Base-by-base conservation (phyloP, 92 coral and sea anemone genomes). In the Pocillopora grandis region DNA sequence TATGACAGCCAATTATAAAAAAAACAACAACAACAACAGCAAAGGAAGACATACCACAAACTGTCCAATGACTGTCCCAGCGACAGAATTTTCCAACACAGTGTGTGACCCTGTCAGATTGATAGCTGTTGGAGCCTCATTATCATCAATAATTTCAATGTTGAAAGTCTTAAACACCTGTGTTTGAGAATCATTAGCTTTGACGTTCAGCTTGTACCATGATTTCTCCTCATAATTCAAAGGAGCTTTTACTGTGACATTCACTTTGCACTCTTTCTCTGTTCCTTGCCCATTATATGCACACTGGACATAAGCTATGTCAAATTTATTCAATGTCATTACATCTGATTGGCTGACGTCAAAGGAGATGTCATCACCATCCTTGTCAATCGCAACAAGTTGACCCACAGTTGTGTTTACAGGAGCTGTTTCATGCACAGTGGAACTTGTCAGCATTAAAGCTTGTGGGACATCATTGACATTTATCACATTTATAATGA, bases 351-450 rank as follows among this genome's bases (percentile, higher is more conserved):
- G 92, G 65, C 88, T 80, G 59, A 96, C 88, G 66, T 85, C 77
- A 84, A 92, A 96, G 57, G 88, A 71, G 21, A 96, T 68, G 2
- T 91, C 77, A 75, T 96, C 98, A 66, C 89, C 78, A 66, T 96
- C 98, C 65, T 96, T 95, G 78, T 96, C 98, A 31, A 84, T 69
- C 6, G 92, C 98, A 13, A 76, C 80, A 37, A 96, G 63, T 20
- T 76, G 78, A 5, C 98, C 98, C 6, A 92, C 93, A 12, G 88
- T 35, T 3, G 92, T 87, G 12, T 92, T 95, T 23, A 27, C 58
- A 9, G 86, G 75, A 12, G 95, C 88, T 66, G 89, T 83, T 76
- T 96, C 98, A 8, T 61, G 69, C 37, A 96, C 95, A 37, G 78
- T 76, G 58, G 87, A 64, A 48, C 87, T 68, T 11, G 90, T 83